Base-by-base conservation (phyloP, 2,888 invertebrate genomes). In the Ophion ventricosus region DNA sequence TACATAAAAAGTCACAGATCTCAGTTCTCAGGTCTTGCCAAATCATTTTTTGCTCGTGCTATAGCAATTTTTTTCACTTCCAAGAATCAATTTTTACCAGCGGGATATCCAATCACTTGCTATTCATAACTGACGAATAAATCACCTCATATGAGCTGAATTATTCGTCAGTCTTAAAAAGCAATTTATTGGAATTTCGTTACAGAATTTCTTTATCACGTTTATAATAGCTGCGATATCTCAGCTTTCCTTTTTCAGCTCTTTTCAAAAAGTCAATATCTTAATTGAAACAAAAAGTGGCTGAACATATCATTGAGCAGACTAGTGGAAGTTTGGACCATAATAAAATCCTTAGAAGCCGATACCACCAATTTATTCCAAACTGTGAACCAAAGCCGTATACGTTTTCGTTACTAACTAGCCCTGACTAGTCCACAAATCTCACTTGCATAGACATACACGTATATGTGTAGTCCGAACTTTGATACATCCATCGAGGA, bases 321-420 rank as follows among this genome's bases (percentile, higher is more conserved):
- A 40, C 23, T 26, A 17, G 29, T 43, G 23, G 49, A 5, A 7
- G 69, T 43, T 64, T 70, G 29, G n/a, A 14, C 56, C n/a, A 23
- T 11, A 5, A 1, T 1, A 49, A 25, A 56, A 23, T 35, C 43
- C 25, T 5, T 66, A 54, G 40, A 56, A n/a, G 1, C n/a, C 23
- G 23, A 2, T 54, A 35, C 43, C 82, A 69, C 49, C 78, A 80
- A 87, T 83, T 88, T 87, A 84, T 85, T 79, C 64, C 86, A 74
- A 85, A 85, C 81, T 85, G 85, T 81, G 69, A 83, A 86, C 82
- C 75, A 61, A 66, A 66, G 63, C 20, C 29, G 49, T 69, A 43
- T 70, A 70, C 26, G 73, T 59, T 49, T 59, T 66, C 63, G 26
- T 61, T 78, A 74, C 63, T 69, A 29, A 43, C 64, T 82, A 43